phyloP scores from a whole-genome alignment of 2,113 vertebrate species.

The Phalacrocorax aristotelis region DNA sequence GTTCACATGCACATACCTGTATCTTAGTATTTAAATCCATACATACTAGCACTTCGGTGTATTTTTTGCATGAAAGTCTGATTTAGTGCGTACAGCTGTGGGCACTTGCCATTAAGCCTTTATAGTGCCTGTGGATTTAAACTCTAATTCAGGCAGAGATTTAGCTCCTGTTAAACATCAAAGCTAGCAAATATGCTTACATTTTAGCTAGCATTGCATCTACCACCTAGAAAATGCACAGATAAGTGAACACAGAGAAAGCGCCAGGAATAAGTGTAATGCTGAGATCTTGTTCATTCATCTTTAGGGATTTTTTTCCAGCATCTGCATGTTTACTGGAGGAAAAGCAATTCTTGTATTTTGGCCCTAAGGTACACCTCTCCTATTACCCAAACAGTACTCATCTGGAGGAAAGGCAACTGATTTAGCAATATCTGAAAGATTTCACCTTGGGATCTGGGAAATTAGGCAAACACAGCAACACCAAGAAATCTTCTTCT shows the following conservation, averaged over 20 bases:
- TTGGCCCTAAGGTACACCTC: neutral
- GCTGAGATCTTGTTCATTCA: neutral
- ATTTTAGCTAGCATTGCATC: neutral
- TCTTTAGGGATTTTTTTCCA: neutral
- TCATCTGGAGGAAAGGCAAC: neutral
- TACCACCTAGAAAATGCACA: neutral
- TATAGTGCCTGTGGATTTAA: neutral
- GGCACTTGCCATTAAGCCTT: constrained; percentile 13
- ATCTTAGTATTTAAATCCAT: neutral
- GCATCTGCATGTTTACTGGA: neutral
- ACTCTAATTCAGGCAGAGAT: constrained; percentile 17
- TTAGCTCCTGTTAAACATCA: constrained; percentile 28
- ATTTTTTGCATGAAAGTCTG: neutral
- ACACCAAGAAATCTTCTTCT: neutral
- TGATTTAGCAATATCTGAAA: neutral
- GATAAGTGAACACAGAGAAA: neutral
- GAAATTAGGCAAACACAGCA: neutral
- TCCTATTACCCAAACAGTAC: neutral
- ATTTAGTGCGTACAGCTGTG: constrained; percentile 26
- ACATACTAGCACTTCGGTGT: neutral
- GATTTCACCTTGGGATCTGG: neutral
- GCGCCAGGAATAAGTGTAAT: neutral
- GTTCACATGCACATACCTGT: neutral
- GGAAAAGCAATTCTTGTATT: neutral
- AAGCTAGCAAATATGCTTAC: neutral